Conservation (phyloP, 2,888 invertebrate species). For the Willowsia nigromaculata region DNA sequence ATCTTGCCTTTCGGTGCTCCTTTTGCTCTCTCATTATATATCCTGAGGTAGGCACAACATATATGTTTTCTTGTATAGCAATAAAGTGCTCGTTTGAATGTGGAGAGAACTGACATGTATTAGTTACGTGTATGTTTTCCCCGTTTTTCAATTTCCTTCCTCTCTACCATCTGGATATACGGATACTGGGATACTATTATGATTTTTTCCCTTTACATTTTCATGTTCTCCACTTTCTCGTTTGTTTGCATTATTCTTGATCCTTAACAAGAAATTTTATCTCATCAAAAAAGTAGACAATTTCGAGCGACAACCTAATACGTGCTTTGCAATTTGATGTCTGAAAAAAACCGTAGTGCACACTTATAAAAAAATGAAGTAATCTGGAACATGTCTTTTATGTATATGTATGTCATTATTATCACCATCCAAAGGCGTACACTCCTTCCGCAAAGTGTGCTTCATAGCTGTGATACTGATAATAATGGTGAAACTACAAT, state of each 20-base stretch:
- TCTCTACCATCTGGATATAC: neutral
- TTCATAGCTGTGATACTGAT: neutral
- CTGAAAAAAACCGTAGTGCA: neutral
- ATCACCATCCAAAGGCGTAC: too few relatives aligned
- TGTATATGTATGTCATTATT: neutral
- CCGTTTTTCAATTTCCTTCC: neutral
- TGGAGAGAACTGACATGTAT: too few relatives aligned
- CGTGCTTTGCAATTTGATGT: neutral
- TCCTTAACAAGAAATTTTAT: conserved; percentile 16
- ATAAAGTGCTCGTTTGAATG: neutral
- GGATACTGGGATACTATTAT: too few relatives aligned
- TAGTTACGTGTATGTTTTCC: neutral
- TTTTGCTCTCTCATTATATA: neutral
- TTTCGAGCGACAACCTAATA: neutral
- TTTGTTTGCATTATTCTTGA: conserved; percentile 18
- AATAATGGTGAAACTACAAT: neutral
- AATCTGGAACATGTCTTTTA: neutral
- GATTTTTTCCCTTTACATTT: neutral
- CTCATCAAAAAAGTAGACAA: neutral
- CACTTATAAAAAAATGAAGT: neutral
- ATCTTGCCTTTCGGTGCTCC: conserved; percentile 39
- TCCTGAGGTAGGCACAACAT: neutral
- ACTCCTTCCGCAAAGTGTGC: neutral
- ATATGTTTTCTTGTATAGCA: neutral
- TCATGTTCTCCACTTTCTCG: neutral